These are phyloP conservation scores for Dasypogon diadema DNA, from an alignment of 2,888 invertebrate species.

Conservation along the genomic window DNA sequence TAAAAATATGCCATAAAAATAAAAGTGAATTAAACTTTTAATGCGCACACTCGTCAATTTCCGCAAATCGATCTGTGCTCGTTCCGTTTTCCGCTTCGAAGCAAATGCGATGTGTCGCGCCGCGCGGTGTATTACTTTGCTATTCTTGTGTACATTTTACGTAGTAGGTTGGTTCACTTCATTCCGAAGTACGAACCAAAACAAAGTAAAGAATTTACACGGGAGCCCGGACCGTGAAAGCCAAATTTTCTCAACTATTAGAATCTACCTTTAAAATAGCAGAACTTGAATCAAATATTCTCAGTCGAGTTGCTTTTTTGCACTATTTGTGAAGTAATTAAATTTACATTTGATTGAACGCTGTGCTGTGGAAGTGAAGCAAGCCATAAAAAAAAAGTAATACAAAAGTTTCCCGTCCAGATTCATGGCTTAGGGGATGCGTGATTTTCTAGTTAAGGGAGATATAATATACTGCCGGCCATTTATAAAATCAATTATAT, in stretches of 20 bases:
- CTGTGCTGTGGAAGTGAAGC: not conserved
- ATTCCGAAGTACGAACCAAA: conserved; percentile 23
- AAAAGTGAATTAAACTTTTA: conserved; percentile 56
- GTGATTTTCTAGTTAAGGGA: not conserved
- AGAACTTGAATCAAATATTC: not conserved
- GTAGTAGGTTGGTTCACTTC: conserved; percentile 2
- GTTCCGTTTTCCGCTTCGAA: conserved; percentile 48
- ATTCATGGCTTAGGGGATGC: not conserved
- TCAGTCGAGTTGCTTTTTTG: not conserved
- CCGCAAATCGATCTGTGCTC: conserved; percentile 60
- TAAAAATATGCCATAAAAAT: conserved; percentile 33
- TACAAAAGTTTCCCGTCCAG: not conserved
- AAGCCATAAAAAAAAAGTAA: not conserved
- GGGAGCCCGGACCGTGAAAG: not conserved
- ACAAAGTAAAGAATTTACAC: conserved; percentile 25
- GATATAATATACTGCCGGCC: conserved; percentile 21
- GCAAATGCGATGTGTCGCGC: conserved; percentile 2
- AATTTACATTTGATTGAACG: not conserved
- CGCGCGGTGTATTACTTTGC: not conserved
- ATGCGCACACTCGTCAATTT: conserved; percentile 61
- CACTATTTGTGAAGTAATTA: not conserved
- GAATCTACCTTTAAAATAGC: not conserved
- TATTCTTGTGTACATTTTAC: conserved; percentile 29
- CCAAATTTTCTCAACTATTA: not conserved
- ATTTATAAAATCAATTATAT: conserved; percentile 42